These are phyloP conservation scores for Galerucella calmariensis DNA, from an alignment of 2,888 invertebrate species.

Conservation along the genomic window DNA sequence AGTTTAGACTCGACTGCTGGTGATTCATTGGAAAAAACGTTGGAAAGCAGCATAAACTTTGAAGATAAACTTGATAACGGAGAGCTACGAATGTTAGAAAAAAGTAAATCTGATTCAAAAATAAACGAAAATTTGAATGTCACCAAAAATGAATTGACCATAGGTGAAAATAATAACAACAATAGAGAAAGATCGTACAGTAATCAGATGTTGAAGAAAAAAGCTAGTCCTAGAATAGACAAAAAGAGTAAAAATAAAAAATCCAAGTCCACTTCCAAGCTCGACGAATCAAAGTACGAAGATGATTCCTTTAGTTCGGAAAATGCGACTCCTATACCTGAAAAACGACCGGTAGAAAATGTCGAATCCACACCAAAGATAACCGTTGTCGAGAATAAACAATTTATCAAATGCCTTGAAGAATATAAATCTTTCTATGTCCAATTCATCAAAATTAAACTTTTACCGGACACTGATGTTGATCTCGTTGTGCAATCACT, in stretches of 20 bases:
- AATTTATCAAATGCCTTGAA: slow-evolving; percentile 61
- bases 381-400: slow-evolving; percentile 61
- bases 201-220: slow-evolving; percentile 64
- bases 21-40: slow-evolving; percentile 44
- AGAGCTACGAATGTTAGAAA: slow-evolving; percentile 65
- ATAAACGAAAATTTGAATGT: slow-evolving; percentile 65
- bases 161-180: slow-evolving; percentile 53
- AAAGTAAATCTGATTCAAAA: slow-evolving; percentile 76
- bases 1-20: slow-evolving; percentile 29
- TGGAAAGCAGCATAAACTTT: slow-evolving; percentile 40
- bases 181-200: slow-evolving; percentile 63
- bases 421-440: slow-evolving; percentile 62
- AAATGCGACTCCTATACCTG: slow-evolving; percentile 35
- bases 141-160: slow-evolving; percentile 62
- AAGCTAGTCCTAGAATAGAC: slow-evolving; percentile 67
- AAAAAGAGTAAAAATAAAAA: slow-evolving; percentile 71
- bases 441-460: slow-evolving; percentile 63
- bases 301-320: slow-evolving; percentile 45
- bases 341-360: slow-evolving; percentile 43
- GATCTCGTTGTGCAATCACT: slow-evolving; percentile 65
- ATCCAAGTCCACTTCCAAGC: slow-evolving; percentile 69
- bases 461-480: slow-evolving; percentile 65
- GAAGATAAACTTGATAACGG: slow-evolving; percentile 46
- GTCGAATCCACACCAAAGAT: slow-evolving; percentile 42
- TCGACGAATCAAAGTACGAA: slow-evolving; percentile 68